Percentiles rank a stretch among this genome's conserved stretches.
Conservation (phyloP, 2,797 vertebrate species). For the Notoglanidium macrostoma region DNA sequence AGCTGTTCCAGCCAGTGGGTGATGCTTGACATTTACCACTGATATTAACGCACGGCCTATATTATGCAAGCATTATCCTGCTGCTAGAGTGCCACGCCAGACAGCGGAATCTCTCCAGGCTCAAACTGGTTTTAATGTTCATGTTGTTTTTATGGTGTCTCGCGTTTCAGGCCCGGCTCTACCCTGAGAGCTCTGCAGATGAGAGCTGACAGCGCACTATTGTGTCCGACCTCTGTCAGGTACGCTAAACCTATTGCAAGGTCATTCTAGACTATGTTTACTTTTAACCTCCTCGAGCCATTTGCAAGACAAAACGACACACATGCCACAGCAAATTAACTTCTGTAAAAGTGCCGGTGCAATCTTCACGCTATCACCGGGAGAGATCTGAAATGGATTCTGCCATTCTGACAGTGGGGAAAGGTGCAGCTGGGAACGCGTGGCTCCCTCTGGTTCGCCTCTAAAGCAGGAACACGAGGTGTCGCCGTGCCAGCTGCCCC, state of each 20-base stretch:
- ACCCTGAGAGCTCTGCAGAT: constrained; percentile 46
- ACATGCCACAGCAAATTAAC: constrained; percentile 39
- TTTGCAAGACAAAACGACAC: constrained; percentile 33
- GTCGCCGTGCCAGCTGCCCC: constrained; percentile 49
- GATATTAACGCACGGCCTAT: constrained; percentile 47
- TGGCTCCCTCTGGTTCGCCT: constrained; percentile 16
- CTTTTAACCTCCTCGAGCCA: constrained; percentile 31
- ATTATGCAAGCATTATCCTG: constrained; percentile 35
- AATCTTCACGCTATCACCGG: constrained; percentile 10
- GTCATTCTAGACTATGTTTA: constrained; percentile 35
- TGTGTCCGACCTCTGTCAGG: constrained; percentile 44
- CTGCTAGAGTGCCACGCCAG: constrained; percentile 37
- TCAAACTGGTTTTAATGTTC: constrained; percentile 47
- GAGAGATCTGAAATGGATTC: constrained; percentile 15
- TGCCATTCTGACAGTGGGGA: neutral
- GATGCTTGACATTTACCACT: constrained; percentile 49
- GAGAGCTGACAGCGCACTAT: constrained; percentile 26
- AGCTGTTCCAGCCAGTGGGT: constrained; percentile 18
- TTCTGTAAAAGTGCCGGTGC: neutral
- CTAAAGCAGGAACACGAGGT: constrained; percentile 42
- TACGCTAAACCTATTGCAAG: constrained; percentile 35
- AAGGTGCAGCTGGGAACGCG: neutral
- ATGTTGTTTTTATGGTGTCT: constrained; percentile 26
- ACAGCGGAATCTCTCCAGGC: constrained; percentile 45
- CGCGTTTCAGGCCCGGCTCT: constrained; percentile 28